Conservation (phyloP, 2,797 vertebrate species). For the Sebastiscus albofasciatus region DNA sequence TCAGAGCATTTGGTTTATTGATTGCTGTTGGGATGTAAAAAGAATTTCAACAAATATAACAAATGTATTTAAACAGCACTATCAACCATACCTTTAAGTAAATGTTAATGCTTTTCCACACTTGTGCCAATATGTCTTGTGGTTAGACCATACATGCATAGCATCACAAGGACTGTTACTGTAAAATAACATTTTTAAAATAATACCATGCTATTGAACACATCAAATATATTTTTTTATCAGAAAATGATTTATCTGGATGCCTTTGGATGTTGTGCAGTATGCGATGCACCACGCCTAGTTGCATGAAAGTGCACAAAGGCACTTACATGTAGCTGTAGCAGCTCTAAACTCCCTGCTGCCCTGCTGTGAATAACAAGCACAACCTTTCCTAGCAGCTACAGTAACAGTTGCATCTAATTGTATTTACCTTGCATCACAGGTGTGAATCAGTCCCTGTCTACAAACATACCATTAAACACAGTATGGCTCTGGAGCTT, state of each 20-base stretch:
- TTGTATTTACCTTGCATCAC: constrained; percentile 7
- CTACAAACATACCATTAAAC: not conserved
- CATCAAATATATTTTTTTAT: not conserved
- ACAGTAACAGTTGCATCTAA: not conserved
- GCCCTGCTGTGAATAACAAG: not conserved
- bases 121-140: not conserved
- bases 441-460: not conserved
- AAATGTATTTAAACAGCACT: too few species aligned
- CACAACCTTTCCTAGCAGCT: not conserved
- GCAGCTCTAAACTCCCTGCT: not conserved
- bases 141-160: not conserved
- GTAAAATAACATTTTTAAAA: not conserved
- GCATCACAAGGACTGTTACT: not conserved
- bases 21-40: too few species aligned
- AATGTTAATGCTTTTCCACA: not conserved
- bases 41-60: too few species aligned
- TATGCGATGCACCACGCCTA: not conserved
- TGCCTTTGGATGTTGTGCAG: not conserved
- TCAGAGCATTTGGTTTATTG: too few species aligned
- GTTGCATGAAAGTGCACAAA: not conserved
- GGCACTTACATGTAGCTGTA: not conserved
- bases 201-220: not conserved
- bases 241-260: not conserved
- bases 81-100: not conserved
- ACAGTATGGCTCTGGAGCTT: not conserved